A percentile compares a stretch with the other conserved stretches of the same genome.
Evolutionary conservation across 1,140 invertebrate genomes (phyloP).

Genomic region (Maniola jurtina): DNA sequence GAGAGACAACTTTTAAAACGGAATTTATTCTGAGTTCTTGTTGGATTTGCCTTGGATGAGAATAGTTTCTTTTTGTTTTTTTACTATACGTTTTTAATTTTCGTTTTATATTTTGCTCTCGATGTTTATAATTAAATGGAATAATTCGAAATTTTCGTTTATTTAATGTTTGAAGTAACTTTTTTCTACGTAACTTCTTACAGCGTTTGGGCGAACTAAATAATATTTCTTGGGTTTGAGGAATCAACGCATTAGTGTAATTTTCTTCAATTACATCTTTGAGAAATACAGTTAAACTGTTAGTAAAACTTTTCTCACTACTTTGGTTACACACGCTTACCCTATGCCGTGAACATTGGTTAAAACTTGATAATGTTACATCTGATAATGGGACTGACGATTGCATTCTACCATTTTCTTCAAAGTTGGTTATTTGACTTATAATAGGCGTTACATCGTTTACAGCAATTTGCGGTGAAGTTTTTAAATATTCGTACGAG

Average conservation of each 20-base stretch:
- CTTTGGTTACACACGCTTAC: background rate
- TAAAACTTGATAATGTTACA: background rate
- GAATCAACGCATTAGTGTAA: background rate
- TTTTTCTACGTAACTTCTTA: conserved; percentile 5
- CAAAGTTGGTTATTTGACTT: background rate
- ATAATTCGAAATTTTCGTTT: conserved; percentile 11
- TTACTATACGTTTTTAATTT: conserved; percentile 35
- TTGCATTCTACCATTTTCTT: background rate
- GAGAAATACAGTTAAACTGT: background rate
- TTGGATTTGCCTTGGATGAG: conserved; percentile 18
- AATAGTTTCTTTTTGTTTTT: conserved; percentile 27
- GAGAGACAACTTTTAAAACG: conserved; percentile 36
- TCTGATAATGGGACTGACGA: background rate
- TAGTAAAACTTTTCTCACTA: background rate
- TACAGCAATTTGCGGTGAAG: background rate
- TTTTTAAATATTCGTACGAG: background rate
- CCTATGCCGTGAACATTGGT: background rate
- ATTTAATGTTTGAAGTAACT: background rate
- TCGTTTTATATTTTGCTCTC: conserved; percentile 28
- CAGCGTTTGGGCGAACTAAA: conserved; percentile 6
- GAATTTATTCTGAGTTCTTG: conserved; percentile 26
- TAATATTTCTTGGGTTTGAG: background rate
- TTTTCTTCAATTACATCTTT: conserved; percentile 1
- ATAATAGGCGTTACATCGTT: background rate
- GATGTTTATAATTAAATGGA: conserved; percentile 37